phyloP scores from a whole-genome alignment of 2,113 vertebrate species.

The Nesogale talazaci region DNA sequence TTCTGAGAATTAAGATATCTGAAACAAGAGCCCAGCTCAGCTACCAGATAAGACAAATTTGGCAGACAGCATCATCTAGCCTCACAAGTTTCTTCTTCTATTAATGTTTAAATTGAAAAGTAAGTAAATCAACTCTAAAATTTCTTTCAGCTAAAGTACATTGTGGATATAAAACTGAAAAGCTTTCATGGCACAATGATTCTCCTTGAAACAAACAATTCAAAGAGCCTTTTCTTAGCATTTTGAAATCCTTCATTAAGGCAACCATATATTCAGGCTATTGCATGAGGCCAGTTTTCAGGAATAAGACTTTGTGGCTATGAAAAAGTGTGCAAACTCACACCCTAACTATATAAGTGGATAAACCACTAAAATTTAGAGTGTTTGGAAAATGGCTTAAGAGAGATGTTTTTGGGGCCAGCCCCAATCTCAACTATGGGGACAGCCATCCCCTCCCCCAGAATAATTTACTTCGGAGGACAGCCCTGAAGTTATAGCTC shows the following conservation, averaged over 20 bases:
- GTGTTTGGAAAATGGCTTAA: conserved; percentile 29
- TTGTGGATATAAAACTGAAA: background rate
- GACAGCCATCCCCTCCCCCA: too few species aligned
- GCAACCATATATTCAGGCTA: background rate
- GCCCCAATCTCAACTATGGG: too few species aligned
- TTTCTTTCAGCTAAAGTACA: background rate
- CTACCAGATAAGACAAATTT: background rate
- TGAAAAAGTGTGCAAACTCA: background rate
- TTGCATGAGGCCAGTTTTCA: background rate
- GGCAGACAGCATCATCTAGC: background rate
- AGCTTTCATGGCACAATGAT: background rate
- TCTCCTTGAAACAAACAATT: background rate
- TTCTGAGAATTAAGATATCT: background rate
- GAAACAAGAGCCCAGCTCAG: background rate
- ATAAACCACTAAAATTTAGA: background rate
- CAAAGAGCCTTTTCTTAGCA: background rate
- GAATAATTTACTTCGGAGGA: too few species aligned
- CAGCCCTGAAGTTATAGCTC: too few species aligned
- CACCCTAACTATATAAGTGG: background rate
- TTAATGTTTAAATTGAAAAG: background rate
- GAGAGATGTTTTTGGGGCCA: too few species aligned
- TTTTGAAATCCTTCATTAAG: conserved; percentile 1
- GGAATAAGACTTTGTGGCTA: background rate
- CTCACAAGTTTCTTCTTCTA: background rate
- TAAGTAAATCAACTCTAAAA: background rate